These are phyloP conservation scores for Euphydryas editha DNA, from an alignment of 2,888 invertebrate genomes.

Conservation along the genomic window DNA sequence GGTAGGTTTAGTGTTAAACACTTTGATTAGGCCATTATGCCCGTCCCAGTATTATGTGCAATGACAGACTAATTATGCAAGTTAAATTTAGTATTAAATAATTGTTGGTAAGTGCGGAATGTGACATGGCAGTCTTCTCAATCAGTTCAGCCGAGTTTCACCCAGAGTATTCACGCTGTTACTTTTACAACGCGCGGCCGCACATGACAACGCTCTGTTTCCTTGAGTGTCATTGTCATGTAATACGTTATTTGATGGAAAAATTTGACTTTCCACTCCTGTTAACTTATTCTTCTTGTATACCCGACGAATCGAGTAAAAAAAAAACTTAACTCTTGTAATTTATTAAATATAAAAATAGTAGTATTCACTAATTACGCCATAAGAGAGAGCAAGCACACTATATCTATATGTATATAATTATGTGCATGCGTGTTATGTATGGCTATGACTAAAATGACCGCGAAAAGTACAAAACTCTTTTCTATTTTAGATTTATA, in stretches of 20 bases:
- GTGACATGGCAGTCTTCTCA: constrained; percentile 67
- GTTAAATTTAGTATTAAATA: constrained; percentile 32
- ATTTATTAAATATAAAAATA: too few relatives aligned
- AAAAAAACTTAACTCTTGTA: too few relatives aligned
- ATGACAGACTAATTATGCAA: constrained; percentile 26
- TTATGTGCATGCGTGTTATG: too few relatives aligned
- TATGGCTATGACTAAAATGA: neutral
- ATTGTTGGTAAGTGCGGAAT: constrained; percentile 54
- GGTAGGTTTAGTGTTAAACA: too few relatives aligned
- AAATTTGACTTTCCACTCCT: constrained; percentile 74
- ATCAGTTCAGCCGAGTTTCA: constrained; percentile 81
- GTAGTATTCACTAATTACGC: too few relatives aligned
- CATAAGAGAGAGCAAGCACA: too few relatives aligned
- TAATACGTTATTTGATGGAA: constrained; percentile 61
- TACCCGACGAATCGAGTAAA: neutral
- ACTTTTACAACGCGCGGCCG: constrained; percentile 82
- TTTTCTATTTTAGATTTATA: neutral
- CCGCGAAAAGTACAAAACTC: neutral
- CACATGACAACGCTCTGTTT: constrained; percentile 82
- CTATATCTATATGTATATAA: too few relatives aligned
- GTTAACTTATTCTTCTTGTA: constrained; percentile 17
- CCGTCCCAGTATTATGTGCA: neutral
- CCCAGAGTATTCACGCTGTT: constrained; percentile 81
- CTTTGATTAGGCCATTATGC: neutral
- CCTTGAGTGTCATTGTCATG: constrained; percentile 76